Conservation (phyloP, 2,888 invertebrate species). For the Rhamnusium bicolor region DNA sequence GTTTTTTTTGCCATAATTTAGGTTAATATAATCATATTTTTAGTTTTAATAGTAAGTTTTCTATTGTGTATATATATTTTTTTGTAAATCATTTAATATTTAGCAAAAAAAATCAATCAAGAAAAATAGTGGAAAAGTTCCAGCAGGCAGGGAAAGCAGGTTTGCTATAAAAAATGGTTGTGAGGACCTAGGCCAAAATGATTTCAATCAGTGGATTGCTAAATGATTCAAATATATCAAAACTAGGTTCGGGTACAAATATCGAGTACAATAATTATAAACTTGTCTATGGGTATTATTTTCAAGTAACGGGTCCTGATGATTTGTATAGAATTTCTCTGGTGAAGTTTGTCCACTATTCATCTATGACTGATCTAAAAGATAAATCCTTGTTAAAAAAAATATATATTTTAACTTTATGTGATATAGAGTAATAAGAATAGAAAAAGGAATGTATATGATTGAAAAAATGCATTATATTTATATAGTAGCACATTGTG, state of each 20-base stretch:
- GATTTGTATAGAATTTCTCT: too few relatives aligned
- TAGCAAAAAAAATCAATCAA: too few relatives aligned
- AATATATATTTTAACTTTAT: constrained; percentile 7
- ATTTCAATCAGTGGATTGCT: too few relatives aligned
- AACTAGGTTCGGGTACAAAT: too few relatives aligned
- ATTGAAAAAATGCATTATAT: not conserved
- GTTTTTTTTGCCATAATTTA: not conserved
- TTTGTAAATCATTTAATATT: too few relatives aligned
- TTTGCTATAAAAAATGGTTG: too few relatives aligned
- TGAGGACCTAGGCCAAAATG: too few relatives aligned
- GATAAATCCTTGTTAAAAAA: not conserved
- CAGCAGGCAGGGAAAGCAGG: too few relatives aligned
- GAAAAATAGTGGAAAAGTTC: not conserved
- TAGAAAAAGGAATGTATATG: not conserved
- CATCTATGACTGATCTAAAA: not conserved
- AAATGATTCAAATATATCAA: too few relatives aligned
- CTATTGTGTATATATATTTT: not conserved
- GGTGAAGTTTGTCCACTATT: not conserved
- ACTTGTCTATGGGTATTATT: too few relatives aligned
- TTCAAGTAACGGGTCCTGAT: too few relatives aligned
- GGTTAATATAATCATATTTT: not conserved
- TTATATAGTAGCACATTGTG: not conserved
- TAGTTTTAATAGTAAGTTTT: not conserved
- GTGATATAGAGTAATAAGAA: constrained; percentile 4
- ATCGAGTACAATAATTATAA: too few relatives aligned